A percentile compares a stretch with the other conserved stretches of the same genome.
phyloP scores from a whole-genome alignment of 2,888 invertebrate genomes.

The Ornithoptera priamus region DNA sequence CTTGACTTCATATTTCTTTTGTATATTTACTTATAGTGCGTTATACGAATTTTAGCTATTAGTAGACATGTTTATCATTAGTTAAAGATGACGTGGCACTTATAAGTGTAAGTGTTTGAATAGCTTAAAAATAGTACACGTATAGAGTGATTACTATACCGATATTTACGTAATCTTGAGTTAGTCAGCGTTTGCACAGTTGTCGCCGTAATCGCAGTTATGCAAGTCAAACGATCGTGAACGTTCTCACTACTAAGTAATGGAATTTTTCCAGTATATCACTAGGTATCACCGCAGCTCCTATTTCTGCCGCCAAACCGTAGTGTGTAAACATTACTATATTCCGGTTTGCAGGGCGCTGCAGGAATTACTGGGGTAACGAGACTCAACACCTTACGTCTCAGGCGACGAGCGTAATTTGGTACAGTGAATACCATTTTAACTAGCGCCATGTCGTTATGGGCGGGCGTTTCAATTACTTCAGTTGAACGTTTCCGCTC shows the following conservation, averaged over 20 bases:
- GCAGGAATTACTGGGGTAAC: too few species aligned
- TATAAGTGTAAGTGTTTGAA: neutral
- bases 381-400: too few species aligned
- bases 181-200: slow-evolving; percentile 15
- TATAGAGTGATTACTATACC: neutral
- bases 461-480: too few species aligned
- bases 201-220: slow-evolving; percentile 7
- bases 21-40: neutral
- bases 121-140: neutral
- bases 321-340: too few species aligned
- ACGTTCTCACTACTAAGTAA: neutral
- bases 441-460: too few species aligned
- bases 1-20: neutral
- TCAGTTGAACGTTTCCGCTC: too few species aligned
- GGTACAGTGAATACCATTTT: too few species aligned
- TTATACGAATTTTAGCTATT: neutral
- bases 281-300: too few species aligned
- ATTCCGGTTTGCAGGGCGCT: too few species aligned
- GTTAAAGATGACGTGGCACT: neutral
- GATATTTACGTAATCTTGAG: neutral
- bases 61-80: neutral
- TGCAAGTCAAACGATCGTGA: slow-evolving; percentile 5
- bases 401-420: too few species aligned
- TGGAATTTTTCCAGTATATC: neutral
- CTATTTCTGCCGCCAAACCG: too few species aligned